phyloP scores from a whole-genome alignment of 2,797 vertebrate genomes.

The Schizothorax lantsangensis region DNA sequence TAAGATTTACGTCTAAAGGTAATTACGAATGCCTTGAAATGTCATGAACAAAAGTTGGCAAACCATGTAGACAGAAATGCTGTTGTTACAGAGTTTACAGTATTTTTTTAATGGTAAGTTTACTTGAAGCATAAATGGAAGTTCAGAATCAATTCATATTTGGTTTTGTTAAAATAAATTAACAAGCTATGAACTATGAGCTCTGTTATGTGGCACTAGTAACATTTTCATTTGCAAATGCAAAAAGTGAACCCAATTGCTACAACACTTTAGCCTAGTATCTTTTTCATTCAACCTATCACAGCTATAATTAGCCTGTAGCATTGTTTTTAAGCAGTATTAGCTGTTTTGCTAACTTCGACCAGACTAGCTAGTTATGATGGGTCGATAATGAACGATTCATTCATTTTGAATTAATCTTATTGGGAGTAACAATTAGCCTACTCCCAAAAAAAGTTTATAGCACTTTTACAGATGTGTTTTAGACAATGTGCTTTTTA shows the following conservation, averaged over 20 bases:
- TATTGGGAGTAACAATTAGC: background rate
- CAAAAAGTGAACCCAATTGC: background rate
- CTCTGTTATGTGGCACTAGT: background rate
- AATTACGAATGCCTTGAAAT: too few species aligned
- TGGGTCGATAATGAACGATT: background rate
- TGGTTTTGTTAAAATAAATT: background rate
- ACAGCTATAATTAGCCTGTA: background rate
- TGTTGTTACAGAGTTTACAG: background rate
- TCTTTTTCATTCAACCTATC: background rate
- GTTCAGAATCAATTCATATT: background rate
- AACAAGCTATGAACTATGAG: background rate
- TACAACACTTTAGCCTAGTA: background rate
- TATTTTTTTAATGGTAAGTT: background rate
- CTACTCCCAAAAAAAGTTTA: background rate
- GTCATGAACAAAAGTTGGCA: background rate
- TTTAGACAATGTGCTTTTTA: background rate
- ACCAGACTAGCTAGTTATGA: background rate
- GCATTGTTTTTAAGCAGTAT: background rate
- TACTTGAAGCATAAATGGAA: background rate
- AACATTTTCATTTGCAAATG: background rate
- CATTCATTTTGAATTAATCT: background rate
- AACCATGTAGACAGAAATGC: background rate
- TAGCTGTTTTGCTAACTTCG: background rate
- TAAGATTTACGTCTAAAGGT: background rate
- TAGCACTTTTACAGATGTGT: background rate